Evolutionary conservation across 1,140 invertebrate genomes (phyloP), one percentile per base, ranked within the genome.

Genomic region (Dermatophagoides farinae): DNA sequence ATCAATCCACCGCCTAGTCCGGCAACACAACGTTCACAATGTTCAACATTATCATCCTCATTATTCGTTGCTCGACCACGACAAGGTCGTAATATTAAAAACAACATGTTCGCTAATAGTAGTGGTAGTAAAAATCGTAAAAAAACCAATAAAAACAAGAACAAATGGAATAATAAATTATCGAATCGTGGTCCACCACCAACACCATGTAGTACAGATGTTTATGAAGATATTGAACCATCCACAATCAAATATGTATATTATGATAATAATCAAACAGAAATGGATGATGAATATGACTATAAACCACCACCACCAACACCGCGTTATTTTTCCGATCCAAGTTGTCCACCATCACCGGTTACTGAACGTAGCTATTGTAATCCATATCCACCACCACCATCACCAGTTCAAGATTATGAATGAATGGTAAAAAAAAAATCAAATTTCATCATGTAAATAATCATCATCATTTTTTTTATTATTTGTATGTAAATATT

Each of bases 161-260:
- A 55, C 2, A 14, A 11, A 12, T 14, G 52, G 10, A 14, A n/a
- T 39, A 31, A 23, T 6, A 61, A 52, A 20, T 80, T 81, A 37
- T 85, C 47, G 20, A 14, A 22, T 12, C 47, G 84, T 65, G 86
- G 86, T 1, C 89, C 89, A 18, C 88, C 88, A 1, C 88, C 88
- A 5, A 93, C 89, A 9, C 89, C 90, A 0, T 92, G 88, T 70
- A 88, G 86, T 65, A 93, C 90, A 2, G 89, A 93, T 70, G 84
- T 91, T 12, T 89, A 85, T 70, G 86, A 90, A 67, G 88, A 91
- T 61, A 72, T 71, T 64, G 73, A 74, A 64, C 70, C 72, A 31
- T 72, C 64, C 41, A 41, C 60, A 12, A 20, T 50, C 18, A 52
- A 41, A 47, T 54, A 59, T 16, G 46, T 38, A 16, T 57, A 40